A percentile compares a stretch with the other conserved stretches of the same genome.
These are phyloP conservation scores for Cuculus canorus DNA, from an alignment of 2,797 vertebrate genomes.

Conservation along the genomic window DNA sequence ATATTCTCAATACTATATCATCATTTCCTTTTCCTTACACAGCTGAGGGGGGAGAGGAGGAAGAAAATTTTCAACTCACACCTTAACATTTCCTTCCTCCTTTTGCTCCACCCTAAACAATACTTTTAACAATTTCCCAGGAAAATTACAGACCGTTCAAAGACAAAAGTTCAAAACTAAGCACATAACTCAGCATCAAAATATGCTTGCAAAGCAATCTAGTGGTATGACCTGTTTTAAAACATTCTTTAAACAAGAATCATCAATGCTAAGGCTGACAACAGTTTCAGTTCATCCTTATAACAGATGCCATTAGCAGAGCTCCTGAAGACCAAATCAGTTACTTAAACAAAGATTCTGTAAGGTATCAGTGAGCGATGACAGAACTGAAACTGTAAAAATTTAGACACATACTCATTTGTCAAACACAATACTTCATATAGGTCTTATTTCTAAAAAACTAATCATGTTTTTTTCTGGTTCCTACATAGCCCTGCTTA, in stretches of 20 bases:
- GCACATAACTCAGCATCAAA: neutral
- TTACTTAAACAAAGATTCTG: neutral
- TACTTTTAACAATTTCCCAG: neutral
- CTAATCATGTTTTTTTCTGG: neutral
- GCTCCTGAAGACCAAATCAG: neutral
- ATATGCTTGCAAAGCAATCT: neutral
- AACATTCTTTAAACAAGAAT: neutral
- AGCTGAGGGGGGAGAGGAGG: neutral
- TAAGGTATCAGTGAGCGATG: accelerated
- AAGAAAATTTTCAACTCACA: neutral
- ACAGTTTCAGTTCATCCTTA: neutral
- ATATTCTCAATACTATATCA: neutral
- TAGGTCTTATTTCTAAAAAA: too few relatives aligned
- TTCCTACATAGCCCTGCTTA: neutral
- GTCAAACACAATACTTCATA: neutral
- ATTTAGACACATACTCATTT: neutral
- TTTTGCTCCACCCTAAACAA: neutral
- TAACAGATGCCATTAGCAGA: neutral
- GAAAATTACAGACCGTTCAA: neutral
- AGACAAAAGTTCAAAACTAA: neutral
- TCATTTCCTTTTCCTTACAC: neutral
- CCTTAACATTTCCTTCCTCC: neutral
- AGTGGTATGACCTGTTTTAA: neutral
- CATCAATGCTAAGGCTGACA: neutral
- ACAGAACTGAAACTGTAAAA: neutral